These are phyloP conservation scores for Apamea anceps DNA, from an alignment of 2,888 invertebrate species.

Conservation along the genomic window DNA sequence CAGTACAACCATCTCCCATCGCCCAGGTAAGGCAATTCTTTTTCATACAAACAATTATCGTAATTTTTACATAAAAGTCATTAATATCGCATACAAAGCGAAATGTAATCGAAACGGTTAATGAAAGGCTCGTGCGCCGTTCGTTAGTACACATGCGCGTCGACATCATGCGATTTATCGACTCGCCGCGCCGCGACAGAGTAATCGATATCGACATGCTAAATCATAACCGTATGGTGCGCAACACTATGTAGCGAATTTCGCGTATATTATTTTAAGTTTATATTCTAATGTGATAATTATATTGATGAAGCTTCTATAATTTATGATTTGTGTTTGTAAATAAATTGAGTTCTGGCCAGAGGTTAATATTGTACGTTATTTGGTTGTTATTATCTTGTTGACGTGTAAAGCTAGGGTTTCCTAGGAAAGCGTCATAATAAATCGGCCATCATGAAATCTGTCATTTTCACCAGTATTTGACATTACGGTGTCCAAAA, in stretches of 20 bases:
- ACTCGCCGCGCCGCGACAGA: slow-evolving; percentile 73
- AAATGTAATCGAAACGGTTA: slow-evolving; percentile 82
- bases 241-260: slow-evolving; percentile 56
- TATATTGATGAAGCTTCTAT: slow-evolving; percentile 41
- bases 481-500: too few relatives aligned
- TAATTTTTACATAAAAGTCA: slow-evolving; percentile 83
- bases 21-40: slow-evolving; percentile 57
- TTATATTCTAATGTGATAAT: slow-evolving; percentile 40
- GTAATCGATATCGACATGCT: slow-evolving; percentile 83
- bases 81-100: slow-evolving; percentile 79
- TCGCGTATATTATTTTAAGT: slow-evolving; percentile 33
- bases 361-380: slow-evolving; percentile 42
- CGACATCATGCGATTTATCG: slow-evolving; percentile 81
- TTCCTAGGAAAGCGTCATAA: background rate
- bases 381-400: slow-evolving; percentile 7
- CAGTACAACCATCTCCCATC: background rate
- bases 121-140: slow-evolving; percentile 78
- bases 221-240: slow-evolving; percentile 70
- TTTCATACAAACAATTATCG: slow-evolving; percentile 76
- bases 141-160: slow-evolving; percentile 80
- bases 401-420: background rate
- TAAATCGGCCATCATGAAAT: background rate
- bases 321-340: slow-evolving; percentile 30
- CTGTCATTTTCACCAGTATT: background rate
- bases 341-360: slow-evolving; percentile 41